phyloP scores from a whole-genome alignment of 2,113 vertebrate species.

The Zeus faber region DNA sequence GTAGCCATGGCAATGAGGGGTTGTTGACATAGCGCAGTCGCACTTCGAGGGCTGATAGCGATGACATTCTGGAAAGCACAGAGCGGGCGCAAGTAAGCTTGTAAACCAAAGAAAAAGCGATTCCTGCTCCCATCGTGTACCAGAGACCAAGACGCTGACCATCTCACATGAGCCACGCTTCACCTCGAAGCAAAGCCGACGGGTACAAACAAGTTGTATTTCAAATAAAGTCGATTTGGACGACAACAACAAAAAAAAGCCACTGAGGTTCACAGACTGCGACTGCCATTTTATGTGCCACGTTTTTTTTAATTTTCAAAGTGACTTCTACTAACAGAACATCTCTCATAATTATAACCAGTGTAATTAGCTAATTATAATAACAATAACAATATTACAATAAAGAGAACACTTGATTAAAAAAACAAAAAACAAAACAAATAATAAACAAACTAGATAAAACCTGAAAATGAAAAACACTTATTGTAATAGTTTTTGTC shows the following conservation, averaged over 20 bases:
- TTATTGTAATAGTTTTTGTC: slow-evolving; percentile 67
- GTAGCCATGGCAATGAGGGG: slow-evolving; percentile 68
- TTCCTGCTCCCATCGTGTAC: slow-evolving; percentile 56
- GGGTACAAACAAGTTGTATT: slow-evolving; percentile 46
- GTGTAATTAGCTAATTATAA: slow-evolving; percentile 80
- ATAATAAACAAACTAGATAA: slow-evolving; percentile 68
- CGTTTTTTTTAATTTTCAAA: slow-evolving; percentile 73
- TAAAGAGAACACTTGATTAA: slow-evolving; percentile 78
- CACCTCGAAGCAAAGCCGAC: slow-evolving; percentile 42
- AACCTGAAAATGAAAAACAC: slow-evolving; percentile 76
- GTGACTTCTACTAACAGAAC: slow-evolving; percentile 79
- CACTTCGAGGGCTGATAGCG: slow-evolving; percentile 53
- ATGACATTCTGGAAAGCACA: slow-evolving; percentile 63
- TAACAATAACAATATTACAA: slow-evolving; percentile 84
- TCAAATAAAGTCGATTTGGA: slow-evolving; percentile 28
- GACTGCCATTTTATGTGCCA: slow-evolving; percentile 71
- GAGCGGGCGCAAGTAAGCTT: slow-evolving; percentile 33
- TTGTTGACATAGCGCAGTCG: slow-evolving; percentile 63
- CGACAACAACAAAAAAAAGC: slow-evolving; percentile 24
- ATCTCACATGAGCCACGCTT: slow-evolving; percentile 47
- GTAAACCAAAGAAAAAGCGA: slow-evolving; percentile 48
- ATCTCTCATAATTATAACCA: slow-evolving; percentile 76
- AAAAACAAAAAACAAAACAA: slow-evolving; percentile 52
- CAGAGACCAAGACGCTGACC: slow-evolving; percentile 21
- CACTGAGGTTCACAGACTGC: no score